Conservation (phyloP, 2,888 invertebrate genomes). For the Hirtodrosophila cameraria region DNA sequence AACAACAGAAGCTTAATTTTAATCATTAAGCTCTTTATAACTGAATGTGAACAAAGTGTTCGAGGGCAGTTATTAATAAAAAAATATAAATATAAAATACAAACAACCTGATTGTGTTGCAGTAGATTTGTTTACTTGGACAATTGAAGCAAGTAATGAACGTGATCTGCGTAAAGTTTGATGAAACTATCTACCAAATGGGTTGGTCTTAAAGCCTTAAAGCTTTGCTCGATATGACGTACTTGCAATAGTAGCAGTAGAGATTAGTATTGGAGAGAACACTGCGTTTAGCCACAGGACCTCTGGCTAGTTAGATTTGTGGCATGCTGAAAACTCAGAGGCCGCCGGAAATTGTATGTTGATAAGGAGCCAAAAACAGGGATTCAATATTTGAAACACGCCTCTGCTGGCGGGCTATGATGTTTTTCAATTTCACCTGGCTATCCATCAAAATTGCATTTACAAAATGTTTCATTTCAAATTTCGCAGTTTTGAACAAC, state of each 20-base stretch:
- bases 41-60: not conserved
- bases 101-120: too few relatives aligned
- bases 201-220: too few relatives aligned
- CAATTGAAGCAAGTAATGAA: too few relatives aligned
- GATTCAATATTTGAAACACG: conserved; percentile 25
- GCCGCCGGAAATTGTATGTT: conserved; percentile 35
- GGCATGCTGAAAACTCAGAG: conserved; percentile 45
- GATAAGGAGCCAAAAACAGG: conserved; percentile 39
- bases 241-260: conserved; percentile 38
- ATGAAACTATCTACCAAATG: too few relatives aligned
- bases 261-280: too few relatives aligned
- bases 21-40: conserved; percentile 26
- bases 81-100: too few relatives aligned
- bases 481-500: conserved; percentile 31
- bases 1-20: conserved; percentile 52
- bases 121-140: too few relatives aligned
- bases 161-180: too few relatives aligned
- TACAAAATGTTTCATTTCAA: conserved; percentile 33
- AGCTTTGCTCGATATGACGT: conserved; percentile 18
- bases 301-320: conserved; percentile 24
- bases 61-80: too few relatives aligned
- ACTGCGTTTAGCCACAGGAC: too few relatives aligned
- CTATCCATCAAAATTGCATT: not conserved
- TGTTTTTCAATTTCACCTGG: conserved; percentile 5
- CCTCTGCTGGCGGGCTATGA: conserved; percentile 6